Percentiles rank a stretch among this genome's conserved stretches.
Evolutionary conservation across 2,113 vertebrate genomes (phyloP).

Genomic region (Athene noctua): DNA sequence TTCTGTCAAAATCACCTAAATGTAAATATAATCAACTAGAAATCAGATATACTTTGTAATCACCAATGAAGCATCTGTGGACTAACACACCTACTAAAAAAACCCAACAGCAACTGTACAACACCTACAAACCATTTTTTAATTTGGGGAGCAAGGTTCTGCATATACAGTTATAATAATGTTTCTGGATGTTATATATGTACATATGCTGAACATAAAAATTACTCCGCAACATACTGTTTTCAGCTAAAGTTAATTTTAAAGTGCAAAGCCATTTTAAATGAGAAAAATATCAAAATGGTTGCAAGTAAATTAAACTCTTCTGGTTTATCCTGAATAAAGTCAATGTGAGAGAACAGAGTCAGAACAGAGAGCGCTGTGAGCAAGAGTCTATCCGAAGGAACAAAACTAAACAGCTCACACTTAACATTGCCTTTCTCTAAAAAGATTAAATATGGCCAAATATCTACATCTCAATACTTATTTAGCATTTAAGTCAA

Average conservation of each 20-base stretch:
- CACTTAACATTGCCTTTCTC: constrained; percentile 1
- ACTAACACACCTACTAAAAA: not conserved
- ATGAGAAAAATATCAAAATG: constrained; percentile 22
- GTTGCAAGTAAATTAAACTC: not conserved
- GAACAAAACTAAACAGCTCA: not conserved
- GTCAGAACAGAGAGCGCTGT: not conserved
- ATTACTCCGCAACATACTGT: not conserved
- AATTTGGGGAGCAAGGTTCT: not conserved
- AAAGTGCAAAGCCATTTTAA: constrained; percentile 33
- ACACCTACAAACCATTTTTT: not conserved
- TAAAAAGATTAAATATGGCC: not conserved
- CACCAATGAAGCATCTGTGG: not conserved
- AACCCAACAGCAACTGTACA: not conserved
- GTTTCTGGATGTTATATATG: not conserved
- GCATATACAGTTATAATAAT: not conserved
- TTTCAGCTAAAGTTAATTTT: constrained; percentile 27
- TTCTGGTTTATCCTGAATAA: constrained; percentile 24
- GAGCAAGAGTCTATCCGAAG: not conserved
- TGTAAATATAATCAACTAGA: not conserved
- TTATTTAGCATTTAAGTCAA: not conserved
- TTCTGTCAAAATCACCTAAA: not conserved
- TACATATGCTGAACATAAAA: constrained; percentile 8
- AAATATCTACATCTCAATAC: not conserved
- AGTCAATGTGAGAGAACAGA: not conserved
- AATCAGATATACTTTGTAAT: not conserved